phyloP scores from a whole-genome alignment of 2,797 vertebrate species.

The Huso huso region DNA sequence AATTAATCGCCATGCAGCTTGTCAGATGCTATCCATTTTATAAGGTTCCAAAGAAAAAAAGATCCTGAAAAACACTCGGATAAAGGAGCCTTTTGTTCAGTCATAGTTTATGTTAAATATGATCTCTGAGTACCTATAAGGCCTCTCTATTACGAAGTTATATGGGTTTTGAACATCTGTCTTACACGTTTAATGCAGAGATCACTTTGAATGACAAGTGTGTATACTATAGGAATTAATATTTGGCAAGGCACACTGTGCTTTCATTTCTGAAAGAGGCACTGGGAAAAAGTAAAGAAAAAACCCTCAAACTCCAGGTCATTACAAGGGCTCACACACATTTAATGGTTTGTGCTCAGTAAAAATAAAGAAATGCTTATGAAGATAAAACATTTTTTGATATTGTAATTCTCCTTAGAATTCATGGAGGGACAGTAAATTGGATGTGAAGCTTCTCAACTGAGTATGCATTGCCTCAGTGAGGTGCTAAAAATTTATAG shows the following conservation, averaged over 20 bases:
- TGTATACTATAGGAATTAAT: conserved; percentile 33
- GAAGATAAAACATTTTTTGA: no score
- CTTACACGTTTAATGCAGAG: conserved; percentile 21
- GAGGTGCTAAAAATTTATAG: no score
- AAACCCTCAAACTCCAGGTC: no score
- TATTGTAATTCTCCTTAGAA: no score
- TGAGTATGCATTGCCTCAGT: no score
- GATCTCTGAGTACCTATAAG: conserved; percentile 29
- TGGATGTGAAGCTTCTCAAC: no score
- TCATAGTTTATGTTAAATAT: conserved; percentile 32
- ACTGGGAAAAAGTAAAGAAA: no score
- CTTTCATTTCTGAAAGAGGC: conserved; percentile 6
- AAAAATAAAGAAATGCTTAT: no score
- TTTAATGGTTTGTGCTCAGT: no score
- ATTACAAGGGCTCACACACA: no score
- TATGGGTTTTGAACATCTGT: conserved; percentile 32
- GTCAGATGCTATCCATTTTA: conserved; percentile 44
- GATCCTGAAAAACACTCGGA: conserved; percentile 13
- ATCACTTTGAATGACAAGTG: conserved; percentile 18
- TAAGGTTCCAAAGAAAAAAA: conserved; percentile 12
- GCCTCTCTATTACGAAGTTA: conserved; percentile 29
- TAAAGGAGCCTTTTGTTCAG: conserved; percentile 47
- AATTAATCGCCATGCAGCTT: conserved; percentile 33
- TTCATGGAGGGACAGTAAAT: no score
- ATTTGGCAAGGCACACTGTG: conserved; percentile 20